Conservation (phyloP, 2,113 vertebrate genomes). For the Gymnarchus niloticus region DNA sequence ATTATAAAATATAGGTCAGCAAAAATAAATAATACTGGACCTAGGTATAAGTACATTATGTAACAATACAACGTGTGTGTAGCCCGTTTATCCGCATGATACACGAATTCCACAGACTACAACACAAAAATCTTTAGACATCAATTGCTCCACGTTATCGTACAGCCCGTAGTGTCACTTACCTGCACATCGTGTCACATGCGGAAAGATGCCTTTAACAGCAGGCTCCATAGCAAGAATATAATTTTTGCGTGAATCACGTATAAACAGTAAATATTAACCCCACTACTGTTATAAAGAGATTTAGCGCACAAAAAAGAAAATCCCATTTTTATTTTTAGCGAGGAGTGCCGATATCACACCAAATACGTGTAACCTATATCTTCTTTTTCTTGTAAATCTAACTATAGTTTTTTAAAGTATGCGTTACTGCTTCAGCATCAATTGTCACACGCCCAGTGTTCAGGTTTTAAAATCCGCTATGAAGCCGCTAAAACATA, state of each 20-base stretch:
- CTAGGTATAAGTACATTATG: constrained; percentile 3
- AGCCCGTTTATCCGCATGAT: neutral
- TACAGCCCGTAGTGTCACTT: neutral
- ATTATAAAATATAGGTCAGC: constrained; percentile 10
- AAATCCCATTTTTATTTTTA: neutral
- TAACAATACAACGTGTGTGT: neutral
- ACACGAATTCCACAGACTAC: neutral
- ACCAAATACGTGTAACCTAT: neutral
- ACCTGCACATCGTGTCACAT: neutral
- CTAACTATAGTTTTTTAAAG: neutral
- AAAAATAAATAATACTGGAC: neutral
- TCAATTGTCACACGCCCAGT: neutral
- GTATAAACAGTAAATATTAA: neutral
- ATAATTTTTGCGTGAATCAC: neutral
- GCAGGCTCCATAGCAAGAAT: neutral
- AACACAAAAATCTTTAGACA: neutral
- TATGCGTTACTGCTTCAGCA: neutral
- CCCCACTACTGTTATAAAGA: neutral
- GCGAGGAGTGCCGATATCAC: neutral
- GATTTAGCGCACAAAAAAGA: neutral
- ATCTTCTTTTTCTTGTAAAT: neutral
- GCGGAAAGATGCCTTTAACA: neutral
- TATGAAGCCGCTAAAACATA: neutral
- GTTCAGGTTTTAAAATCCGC: neutral
- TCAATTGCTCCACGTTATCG: neutral